Base-by-base conservation (phyloP, 2,888 invertebrate genomes). In the Pardosa pseudoannulata region DNA sequence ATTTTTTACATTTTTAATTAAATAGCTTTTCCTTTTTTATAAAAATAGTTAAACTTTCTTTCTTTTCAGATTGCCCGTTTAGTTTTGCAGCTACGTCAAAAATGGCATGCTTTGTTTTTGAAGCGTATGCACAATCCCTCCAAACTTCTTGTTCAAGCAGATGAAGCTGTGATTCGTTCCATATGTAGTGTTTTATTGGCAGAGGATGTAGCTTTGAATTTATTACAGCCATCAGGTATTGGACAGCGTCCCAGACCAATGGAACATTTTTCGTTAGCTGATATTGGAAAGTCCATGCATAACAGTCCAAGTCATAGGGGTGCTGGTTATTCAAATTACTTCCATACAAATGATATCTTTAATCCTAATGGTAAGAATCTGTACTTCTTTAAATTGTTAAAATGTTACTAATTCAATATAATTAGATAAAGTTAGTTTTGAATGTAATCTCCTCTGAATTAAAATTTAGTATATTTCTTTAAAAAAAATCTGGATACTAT, bases 221-320 rank as follows among this genome's bases (percentile, higher is more conserved):
- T 96, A 5, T 93, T 93, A 78, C 95, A 95, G 90, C 96, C 96
- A 0, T 92, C 93, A 6, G 95, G 95, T 0, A 94, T 96, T 83
- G 96, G 96, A 0, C 95, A 95, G 91, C 92, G 95, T 73, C 96
- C 96, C 0, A 93, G 94, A 89, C 95, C 95, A 1, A 91, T 94
- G 88, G 94, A 94, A 89, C 93, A 75, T 64, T 88, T 82, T 72
- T 88, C 88, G 64, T 88, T 88, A 19, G 31, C 70, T 23, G 71
- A 83, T 65, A 19, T 76, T 7, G 56, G 71, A 28, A 83, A 67
- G 23, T 64, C 36, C 16, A 70, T 62, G 31, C 23, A 36, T 27
- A 32, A 27, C 16, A 79, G 78, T 56, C 83, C 83, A 67, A 85
- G n/a, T 11, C 83, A 78, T 62, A 78, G 67, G 39, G 72, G 36